Base-by-base conservation (phyloP, 2,888 invertebrate species). In the Brassicogethes aeneus region DNA sequence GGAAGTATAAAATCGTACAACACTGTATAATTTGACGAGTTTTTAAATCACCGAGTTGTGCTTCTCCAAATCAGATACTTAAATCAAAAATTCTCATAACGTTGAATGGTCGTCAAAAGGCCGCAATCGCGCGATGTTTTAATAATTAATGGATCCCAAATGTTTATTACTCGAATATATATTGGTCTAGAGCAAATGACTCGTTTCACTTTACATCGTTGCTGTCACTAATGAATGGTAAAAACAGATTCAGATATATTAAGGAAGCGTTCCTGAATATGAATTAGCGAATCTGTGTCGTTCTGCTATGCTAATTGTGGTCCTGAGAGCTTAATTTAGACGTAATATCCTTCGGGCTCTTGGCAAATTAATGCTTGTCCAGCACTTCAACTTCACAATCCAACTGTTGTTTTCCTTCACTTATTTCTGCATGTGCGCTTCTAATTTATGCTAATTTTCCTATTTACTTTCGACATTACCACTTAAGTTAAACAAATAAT, bases 301-400 rank as follows among this genome's bases (percentile, higher is more conserved):
- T 54, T 54, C 55, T 47, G 49, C 54, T 56, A 61, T 58, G 61
- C 56, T 61, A 59, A 61, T 61, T 55, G 56, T 52, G 58, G 51
- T 56, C 57, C 54, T 54, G 51, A 56, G 57, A 51, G 57, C 58
- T 57, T 58, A 61, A 61, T 59, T 60, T 56, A 53, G 57, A 57
- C 56, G 51, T 58, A 57, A 60, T 58, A 57, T 58, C 57, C 57
- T 57, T 55, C 53, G 55, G 58, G 53, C 54, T 51, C 53, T 48
- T n/a, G 47, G 41, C 50, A 51, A 56, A 59, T 58, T 60, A 61
- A 60, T 61, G 58, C 53, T 44, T 53, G 48, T 50, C 51, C 48
- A 52, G 51, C 56, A 57, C 56, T 60, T 55, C 54, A 56, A 53
- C 52, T 48, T 50, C 46, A 52, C 49, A 50, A n/a, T 52, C 48